Conservation (phyloP, 1,140 invertebrate genomes). For the Tetramorium simillimum region DNA sequence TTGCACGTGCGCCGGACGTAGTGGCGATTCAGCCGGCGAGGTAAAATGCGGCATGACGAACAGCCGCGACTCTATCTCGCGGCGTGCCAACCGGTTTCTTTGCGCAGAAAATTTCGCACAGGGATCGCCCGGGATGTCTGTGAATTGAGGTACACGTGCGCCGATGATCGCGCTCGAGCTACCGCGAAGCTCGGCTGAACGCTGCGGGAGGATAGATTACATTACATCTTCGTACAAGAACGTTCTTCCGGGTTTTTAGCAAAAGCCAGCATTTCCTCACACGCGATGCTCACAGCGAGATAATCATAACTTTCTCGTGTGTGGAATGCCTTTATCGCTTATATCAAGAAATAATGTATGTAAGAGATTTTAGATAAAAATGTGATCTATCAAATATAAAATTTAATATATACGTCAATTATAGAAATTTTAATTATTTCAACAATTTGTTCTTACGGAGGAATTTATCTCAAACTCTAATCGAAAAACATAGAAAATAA, state of each 20-base stretch:
- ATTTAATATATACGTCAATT: neutral
- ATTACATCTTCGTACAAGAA: conserved; percentile 52
- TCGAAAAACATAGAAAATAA: neutral
- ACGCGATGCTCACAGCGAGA: neutral
- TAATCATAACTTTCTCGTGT: neutral
- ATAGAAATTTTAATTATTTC: neutral
- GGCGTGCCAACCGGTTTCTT: conserved; percentile 62
- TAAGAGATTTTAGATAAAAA: neutral
- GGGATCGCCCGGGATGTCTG: conserved; percentile 50
- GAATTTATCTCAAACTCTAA: neutral
- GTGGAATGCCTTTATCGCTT: neutral
- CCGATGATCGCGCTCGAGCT: conserved; percentile 44
- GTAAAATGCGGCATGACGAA: conserved; percentile 65
- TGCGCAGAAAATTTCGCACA: conserved; percentile 55
- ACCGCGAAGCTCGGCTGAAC: conserved; percentile 14
- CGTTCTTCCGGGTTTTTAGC: conserved; percentile 39
- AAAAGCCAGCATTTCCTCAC: conserved; percentile 19
- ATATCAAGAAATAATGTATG: neutral
- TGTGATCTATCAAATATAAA: neutral
- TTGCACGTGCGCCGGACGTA: conserved; percentile 70
- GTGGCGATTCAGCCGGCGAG: conserved; percentile 59
- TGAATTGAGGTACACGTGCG: conserved; percentile 63
- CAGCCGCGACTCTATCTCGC: conserved; percentile 44
- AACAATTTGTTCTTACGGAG: neutral
- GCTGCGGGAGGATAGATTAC: conserved; percentile 51